Percentiles rank a stretch among this genome's conserved stretches.
These are phyloP conservation scores for Coreius guichenoti DNA, from an alignment of 2,797 vertebrate genomes.

Conservation along the genomic window DNA sequence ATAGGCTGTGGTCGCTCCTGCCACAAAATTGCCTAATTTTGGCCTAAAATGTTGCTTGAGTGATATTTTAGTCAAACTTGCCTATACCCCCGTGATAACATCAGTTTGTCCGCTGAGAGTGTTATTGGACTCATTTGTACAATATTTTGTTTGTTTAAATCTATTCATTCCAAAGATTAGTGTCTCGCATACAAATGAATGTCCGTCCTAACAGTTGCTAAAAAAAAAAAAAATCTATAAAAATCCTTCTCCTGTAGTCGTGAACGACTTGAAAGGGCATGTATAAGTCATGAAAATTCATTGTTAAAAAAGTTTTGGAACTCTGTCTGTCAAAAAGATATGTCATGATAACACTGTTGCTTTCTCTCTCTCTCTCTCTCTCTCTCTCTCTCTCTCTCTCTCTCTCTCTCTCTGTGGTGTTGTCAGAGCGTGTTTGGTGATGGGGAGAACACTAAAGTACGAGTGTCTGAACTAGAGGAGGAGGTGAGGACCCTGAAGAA, in stretches of 20 bases:
- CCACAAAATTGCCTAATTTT: too few relatives aligned
- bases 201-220: neutral
- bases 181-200: neutral
- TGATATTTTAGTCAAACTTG: neutral
- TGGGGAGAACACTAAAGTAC: conserved; percentile 89
- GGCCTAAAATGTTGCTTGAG: too few relatives aligned
- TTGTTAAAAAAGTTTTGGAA: neutral
- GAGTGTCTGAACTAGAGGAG: conserved; percentile 91
- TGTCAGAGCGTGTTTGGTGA: conserved; percentile 86
- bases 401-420: neutral
- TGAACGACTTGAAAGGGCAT: neutral
- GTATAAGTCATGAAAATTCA: neutral
- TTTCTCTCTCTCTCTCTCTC: neutral
- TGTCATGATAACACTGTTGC: neutral
- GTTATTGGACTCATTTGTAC: neutral
- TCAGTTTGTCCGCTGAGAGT: neutral
- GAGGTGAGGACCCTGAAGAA: conserved; percentile 92
- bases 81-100: neutral
- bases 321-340: conserved; percentile 28
- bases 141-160: neutral
- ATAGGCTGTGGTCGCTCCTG: too few relatives aligned
- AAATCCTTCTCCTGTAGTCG: neutral
- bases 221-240: neutral
- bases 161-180: neutral
- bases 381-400: too few relatives aligned